A percentile compares a stretch with the other conserved stretches of the same genome.
Conservation (phyloP, 2,797 vertebrate genomes). For the Acanthis flammea region DNA sequence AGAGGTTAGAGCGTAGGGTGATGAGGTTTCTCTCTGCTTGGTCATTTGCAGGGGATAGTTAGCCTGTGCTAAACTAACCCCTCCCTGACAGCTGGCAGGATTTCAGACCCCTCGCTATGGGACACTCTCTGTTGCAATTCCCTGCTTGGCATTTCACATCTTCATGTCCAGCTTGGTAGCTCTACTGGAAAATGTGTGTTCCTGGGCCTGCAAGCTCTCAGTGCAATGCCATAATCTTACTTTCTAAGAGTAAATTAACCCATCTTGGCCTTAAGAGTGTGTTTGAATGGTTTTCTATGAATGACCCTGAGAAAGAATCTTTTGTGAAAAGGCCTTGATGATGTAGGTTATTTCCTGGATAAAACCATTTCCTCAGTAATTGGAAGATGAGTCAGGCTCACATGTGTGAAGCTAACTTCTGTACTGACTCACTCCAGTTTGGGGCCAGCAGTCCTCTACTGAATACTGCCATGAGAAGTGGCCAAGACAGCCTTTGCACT, state of each 20-base stretch:
- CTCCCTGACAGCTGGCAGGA: not conserved
- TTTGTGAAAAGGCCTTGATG: not conserved
- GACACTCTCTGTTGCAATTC: not conserved
- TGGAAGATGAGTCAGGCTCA: constrained; percentile 1
- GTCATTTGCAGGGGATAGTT: not conserved
- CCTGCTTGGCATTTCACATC: fast-evolving
- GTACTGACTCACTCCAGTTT: not conserved
- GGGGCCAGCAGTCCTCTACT: not conserved
- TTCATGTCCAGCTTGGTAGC: not conserved
- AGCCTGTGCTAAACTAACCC: not conserved
- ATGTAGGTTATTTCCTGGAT: constrained; percentile 1
- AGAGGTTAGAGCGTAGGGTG: not conserved
- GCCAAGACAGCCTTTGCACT: not conserved
- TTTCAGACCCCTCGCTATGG: not conserved
- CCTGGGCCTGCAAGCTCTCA: not conserved
- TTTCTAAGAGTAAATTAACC: not conserved
- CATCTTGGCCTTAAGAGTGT: not conserved
- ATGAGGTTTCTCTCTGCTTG: not conserved
- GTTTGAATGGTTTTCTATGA: constrained; percentile 16
- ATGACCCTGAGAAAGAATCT: not conserved
- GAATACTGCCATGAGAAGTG: not conserved
- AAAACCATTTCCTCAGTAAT: not conserved
- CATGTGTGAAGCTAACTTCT: not conserved
- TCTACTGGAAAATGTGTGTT: not conserved
- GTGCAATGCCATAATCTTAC: fast-evolving